Percentiles rank a stretch among this genome's conserved stretches.
Conservation (phyloP, 2,797 vertebrate species). For the Sebastes glaucus region DNA sequence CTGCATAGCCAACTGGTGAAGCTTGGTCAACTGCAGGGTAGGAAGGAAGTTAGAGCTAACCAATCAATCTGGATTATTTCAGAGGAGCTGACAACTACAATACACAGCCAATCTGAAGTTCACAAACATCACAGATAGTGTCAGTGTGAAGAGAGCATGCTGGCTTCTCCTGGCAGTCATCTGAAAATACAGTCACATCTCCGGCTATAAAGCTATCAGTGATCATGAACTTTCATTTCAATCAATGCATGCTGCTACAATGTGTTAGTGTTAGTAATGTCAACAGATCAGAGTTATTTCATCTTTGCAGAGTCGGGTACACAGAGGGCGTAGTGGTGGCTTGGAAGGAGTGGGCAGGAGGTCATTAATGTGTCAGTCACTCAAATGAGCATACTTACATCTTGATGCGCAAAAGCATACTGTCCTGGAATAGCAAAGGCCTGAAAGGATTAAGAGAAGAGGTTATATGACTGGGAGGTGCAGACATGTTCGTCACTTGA, state of each 20-base stretch:
- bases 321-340: conserved; percentile 66
- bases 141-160: conserved; percentile 70
- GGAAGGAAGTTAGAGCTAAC: conserved; percentile 99
- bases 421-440: conserved; percentile 93
- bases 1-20: conserved; percentile 99
- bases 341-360: conserved; percentile 69
- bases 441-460: conserved; percentile 64
- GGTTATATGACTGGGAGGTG: not conserved
- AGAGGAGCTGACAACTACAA: conserved; percentile 91
- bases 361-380: conserved; percentile 70
- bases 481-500: conserved; percentile 28
- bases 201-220: conserved; percentile 55
- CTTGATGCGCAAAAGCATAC: conserved; percentile 93
- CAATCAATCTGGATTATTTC: conserved; percentile 97
- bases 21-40: conserved; percentile 99
- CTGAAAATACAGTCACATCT: conserved; percentile 70
- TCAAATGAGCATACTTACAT: conserved; percentile 87
- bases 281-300: conserved; percentile 63
- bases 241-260: conserved; percentile 72
- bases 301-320: conserved; percentile 64
- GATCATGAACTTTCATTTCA: conserved; percentile 70
- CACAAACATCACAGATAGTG: conserved; percentile 77
- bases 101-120: conserved; percentile 82
- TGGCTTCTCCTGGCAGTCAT: conserved; percentile 50
- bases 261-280: conserved; percentile 74